phyloP scores from a whole-genome alignment of 2,113 vertebrate species.

The Catharus fuscescens region DNA sequence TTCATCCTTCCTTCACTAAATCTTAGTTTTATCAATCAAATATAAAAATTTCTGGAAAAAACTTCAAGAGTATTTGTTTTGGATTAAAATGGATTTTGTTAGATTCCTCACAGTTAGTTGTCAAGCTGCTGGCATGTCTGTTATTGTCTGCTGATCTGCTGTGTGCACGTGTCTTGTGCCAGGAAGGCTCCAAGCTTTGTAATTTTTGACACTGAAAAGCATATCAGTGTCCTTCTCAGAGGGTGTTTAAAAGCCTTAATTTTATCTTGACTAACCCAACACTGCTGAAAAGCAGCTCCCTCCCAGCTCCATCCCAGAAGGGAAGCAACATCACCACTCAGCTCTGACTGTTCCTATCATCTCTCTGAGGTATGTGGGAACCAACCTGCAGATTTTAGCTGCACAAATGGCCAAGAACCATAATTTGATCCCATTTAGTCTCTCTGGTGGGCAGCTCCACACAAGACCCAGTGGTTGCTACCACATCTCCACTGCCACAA shows the following conservation, averaged over 20 bases:
- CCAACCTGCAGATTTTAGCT: not conserved
- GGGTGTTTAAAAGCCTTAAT: not conserved
- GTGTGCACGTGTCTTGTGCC: not conserved
- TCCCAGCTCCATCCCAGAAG: not conserved
- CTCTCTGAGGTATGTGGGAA: not conserved
- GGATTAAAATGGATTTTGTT: not conserved
- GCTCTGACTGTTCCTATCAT: not conserved
- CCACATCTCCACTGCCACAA: not conserved
- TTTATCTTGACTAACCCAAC: not conserved
- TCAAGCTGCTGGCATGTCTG: not conserved
- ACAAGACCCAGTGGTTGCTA: not conserved
- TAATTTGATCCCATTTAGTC: not conserved
- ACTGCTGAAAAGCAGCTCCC: not conserved
- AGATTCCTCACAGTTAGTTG: not conserved
- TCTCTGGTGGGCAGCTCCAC: not conserved
- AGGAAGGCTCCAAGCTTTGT: not conserved
- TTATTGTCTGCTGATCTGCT: not conserved
- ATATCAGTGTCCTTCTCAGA: not conserved
- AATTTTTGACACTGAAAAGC: not conserved
- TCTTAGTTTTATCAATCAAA: slow-evolving; percentile 9
- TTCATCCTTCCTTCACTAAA: not conserved
- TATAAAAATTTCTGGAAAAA: not conserved
- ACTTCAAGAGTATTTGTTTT: not conserved
- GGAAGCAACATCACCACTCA: not conserved
- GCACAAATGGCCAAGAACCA: not conserved